Percentiles rank a stretch among this genome's conserved stretches.
Conservation (phyloP, 2,113 vertebrate species). For the Gnathonemus echidnorhynchus region DNA sequence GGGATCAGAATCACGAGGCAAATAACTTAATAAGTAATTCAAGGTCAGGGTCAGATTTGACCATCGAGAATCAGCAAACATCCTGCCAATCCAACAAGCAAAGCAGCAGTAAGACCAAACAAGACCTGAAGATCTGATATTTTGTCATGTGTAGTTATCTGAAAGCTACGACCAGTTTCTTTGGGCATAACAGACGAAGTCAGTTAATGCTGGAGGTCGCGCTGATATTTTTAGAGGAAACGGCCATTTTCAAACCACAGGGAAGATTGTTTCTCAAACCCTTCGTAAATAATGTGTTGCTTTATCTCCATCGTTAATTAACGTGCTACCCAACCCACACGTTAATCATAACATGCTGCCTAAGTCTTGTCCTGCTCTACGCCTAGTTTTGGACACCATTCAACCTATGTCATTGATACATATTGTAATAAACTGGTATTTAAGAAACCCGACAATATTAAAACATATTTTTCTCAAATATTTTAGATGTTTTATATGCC, state of each 20-base stretch:
- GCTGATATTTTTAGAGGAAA: neutral
- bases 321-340: neutral
- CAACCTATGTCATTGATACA: neutral
- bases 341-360: neutral
- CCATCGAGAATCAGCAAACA: slow-evolving; percentile 40
- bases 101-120: slow-evolving; percentile 57
- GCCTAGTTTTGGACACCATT: neutral
- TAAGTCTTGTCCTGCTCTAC: neutral
- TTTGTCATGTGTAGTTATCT: neutral
- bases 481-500: neutral
- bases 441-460: neutral
- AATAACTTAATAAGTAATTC: slow-evolving; percentile 50
- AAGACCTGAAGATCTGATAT: slow-evolving; percentile 63
- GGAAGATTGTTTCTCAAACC: neutral
- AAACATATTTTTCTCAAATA: neutral
- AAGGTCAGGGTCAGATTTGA: slow-evolving; percentile 48
- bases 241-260: neutral
- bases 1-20: slow-evolving; percentile 53
- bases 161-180: neutral
- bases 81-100: slow-evolving; percentile 46
- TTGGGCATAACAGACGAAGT: neutral
- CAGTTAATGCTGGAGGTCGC: neutral
- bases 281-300: neutral
- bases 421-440: neutral
- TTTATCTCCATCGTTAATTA: neutral